phyloP scores from a whole-genome alignment of 2,113 vertebrate genomes.

The Theropithecus gelada region DNA sequence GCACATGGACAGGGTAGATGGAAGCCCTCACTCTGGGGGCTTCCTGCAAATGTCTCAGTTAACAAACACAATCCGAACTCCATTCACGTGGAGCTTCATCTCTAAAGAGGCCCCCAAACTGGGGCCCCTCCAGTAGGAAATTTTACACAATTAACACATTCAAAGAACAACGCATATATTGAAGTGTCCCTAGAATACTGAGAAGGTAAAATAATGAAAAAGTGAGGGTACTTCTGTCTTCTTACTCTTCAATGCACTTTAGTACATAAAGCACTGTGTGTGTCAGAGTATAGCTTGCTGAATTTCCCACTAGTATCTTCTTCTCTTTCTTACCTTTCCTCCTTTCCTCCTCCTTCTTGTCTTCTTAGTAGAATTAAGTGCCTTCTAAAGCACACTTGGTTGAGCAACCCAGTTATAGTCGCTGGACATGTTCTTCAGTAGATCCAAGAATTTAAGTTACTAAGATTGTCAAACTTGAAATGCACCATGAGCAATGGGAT shows the following conservation, averaged over 20 bases:
- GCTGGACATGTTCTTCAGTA: background rate
- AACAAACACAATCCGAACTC: background rate
- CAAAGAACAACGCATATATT: background rate
- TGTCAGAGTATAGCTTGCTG: background rate
- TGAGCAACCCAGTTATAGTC: background rate
- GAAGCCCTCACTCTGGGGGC: accelerated
- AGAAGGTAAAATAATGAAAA: background rate
- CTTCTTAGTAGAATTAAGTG: background rate
- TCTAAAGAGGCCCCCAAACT: background rate
- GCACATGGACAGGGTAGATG: accelerated
- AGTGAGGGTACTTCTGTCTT: background rate
- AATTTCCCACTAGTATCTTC: background rate
- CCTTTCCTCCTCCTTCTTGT: background rate
- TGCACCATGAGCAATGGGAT: background rate
- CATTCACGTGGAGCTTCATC: too few relatives aligned
- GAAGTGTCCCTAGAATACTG: background rate
- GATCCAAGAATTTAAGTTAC: background rate
- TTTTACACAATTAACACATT: background rate
- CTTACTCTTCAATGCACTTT: background rate
- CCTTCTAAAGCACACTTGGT: background rate
- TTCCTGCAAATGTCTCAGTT: background rate
- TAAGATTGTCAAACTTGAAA: background rate
- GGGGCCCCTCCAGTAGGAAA: background rate
- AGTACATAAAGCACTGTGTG: background rate
- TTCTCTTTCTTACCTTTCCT: background rate